Evolutionary conservation across 2,797 vertebrate species (phyloP).

Genomic region (Girardinus metallicus): DNA sequence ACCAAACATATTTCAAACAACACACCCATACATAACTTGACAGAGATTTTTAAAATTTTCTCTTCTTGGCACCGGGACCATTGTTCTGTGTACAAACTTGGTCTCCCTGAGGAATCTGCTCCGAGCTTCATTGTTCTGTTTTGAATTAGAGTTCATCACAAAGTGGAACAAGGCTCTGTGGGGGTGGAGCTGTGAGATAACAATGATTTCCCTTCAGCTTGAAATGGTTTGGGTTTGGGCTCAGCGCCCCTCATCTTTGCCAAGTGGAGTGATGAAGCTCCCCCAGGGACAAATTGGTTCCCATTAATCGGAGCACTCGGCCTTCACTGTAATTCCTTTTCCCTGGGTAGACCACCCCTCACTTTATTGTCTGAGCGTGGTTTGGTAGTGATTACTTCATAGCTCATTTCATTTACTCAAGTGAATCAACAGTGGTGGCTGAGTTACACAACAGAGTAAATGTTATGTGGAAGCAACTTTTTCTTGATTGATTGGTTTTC

Average conservation of each 20-base stretch:
- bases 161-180: slow-evolving; percentile 62
- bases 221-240: slow-evolving; percentile 54
- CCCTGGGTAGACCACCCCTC: slow-evolving; percentile 20
- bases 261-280: slow-evolving; percentile 53
- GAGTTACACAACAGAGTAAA: slow-evolving; percentile 11
- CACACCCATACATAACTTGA: slow-evolving; percentile 25
- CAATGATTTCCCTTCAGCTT: slow-evolving; percentile 63
- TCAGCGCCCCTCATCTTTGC: slow-evolving; percentile 28
- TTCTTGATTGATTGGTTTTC: slow-evolving; percentile 1
- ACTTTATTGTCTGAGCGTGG: slow-evolving; percentile 22
- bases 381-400: slow-evolving; percentile 36
- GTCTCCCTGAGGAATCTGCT: slow-evolving; percentile 29
- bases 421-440: neutral
- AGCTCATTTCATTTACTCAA: slow-evolving; percentile 22
- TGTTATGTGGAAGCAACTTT: neutral
- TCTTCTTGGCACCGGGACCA: slow-evolving; percentile 14
- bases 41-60: slow-evolving; percentile 24
- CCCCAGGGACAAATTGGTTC: slow-evolving; percentile 55
- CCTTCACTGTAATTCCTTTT: slow-evolving; percentile 44
- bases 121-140: slow-evolving; percentile 70
- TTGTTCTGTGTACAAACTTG: slow-evolving; percentile 44
- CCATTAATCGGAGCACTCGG: slow-evolving; percentile 41
- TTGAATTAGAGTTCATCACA: slow-evolving; percentile 66
- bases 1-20: slow-evolving; percentile 22
- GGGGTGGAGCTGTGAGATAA: slow-evolving; percentile 60